Percentiles rank a stretch among this genome's conserved stretches.
Conservation (phyloP, 2,113 vertebrate genomes). For the Malurus alboscapulatus region DNA sequence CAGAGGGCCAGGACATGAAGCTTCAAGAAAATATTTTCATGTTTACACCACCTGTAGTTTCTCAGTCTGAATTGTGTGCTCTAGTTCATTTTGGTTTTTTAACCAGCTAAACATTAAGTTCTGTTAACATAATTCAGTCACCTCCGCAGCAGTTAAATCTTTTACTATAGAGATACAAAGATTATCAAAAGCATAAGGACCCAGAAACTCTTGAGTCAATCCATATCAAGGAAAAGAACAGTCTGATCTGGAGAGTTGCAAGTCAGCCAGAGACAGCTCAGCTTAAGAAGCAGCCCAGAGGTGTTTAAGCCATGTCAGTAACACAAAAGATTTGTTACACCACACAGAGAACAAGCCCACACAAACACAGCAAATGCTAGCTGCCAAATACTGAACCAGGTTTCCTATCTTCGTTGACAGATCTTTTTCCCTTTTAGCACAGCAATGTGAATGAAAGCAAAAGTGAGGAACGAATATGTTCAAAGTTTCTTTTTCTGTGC, state of each 20-base stretch:
- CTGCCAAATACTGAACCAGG: not conserved
- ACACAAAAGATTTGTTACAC: not conserved
- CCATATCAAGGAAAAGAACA: not conserved
- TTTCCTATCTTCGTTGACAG: not conserved
- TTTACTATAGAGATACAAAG: not conserved
- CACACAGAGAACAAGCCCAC: not conserved
- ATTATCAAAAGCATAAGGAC: not conserved
- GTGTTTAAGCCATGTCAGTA: not conserved
- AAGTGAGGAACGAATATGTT: fast-evolving
- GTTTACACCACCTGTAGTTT: not conserved
- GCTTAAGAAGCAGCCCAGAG: not conserved
- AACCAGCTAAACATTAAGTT: not conserved
- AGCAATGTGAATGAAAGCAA: not conserved
- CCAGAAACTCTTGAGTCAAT: not conserved
- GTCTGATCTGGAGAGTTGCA: not conserved
- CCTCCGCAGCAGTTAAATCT: not conserved
- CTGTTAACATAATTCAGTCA: not conserved
- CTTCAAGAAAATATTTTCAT: not conserved
- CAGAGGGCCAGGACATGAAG: not conserved
- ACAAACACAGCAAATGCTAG: not conserved
- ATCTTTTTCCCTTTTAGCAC: not conserved
- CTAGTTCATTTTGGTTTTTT: not conserved
- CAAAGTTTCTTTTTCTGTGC: not conserved
- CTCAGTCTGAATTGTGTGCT: not conserved
- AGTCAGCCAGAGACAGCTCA: not conserved